Conservation (phyloP, 1,140 invertebrate genomes). For the Drosophila trapezifrons region DNA sequence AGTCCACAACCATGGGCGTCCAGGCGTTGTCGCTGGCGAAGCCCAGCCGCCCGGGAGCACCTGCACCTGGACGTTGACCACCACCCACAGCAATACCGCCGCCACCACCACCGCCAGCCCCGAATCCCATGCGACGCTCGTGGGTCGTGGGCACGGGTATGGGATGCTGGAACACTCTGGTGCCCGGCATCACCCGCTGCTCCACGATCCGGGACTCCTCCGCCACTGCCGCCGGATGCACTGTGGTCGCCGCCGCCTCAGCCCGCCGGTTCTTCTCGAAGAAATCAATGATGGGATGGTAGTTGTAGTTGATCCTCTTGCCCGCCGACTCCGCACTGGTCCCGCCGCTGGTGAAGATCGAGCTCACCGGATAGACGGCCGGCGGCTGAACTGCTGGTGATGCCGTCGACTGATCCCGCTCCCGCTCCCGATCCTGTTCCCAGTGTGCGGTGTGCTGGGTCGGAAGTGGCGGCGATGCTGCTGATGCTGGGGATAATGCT, state of each 20-base stretch:
- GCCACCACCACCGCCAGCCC: constrained; percentile 47
- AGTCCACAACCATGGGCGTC: constrained; percentile 75
- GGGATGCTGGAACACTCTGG: constrained; percentile 49
- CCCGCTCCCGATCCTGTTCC: constrained; percentile 25
- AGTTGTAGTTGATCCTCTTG: constrained; percentile 91
- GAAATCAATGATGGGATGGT: constrained; percentile 93
- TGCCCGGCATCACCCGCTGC: constrained; percentile 29
- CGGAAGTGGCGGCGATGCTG: constrained; percentile 48
- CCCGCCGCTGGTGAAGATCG: constrained; percentile 45
- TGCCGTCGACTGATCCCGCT: constrained; percentile 64
- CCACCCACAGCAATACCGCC: constrained; percentile 55
- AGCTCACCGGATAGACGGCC: constrained; percentile 64
- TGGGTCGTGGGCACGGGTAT: constrained; percentile 54
- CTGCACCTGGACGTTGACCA: constrained; percentile 24
- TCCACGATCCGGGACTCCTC: constrained; percentile 59
- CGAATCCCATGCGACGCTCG: constrained; percentile 74
- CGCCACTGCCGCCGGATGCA: constrained; percentile 8
- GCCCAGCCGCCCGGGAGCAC: constrained; percentile 43
- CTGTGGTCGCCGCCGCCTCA: constrained; percentile 24
- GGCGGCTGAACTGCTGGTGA: constrained; percentile 45
- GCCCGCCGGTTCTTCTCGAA: constrained; percentile 85
- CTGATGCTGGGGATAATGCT: constrained; percentile 25
- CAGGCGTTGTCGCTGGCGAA: constrained; percentile 73
- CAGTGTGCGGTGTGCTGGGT: constrained; percentile 55
- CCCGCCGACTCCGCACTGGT: constrained; percentile 21